These are phyloP conservation scores for Calyptomena viridis DNA, from an alignment of 2,113 vertebrate genomes.

Conservation along the genomic window DNA sequence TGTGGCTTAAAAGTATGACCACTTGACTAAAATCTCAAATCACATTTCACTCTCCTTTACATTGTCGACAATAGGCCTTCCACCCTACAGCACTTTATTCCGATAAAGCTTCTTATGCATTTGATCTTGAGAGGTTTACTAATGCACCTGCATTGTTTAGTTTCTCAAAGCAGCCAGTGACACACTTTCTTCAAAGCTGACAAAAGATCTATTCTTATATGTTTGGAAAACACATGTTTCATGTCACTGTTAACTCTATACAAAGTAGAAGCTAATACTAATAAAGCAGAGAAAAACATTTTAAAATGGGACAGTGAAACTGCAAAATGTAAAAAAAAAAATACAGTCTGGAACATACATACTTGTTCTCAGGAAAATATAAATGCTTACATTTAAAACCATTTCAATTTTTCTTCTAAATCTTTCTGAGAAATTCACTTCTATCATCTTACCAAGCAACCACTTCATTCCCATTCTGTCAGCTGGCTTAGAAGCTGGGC, in stretches of 20 bases:
- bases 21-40: not conserved
- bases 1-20: not conserved
- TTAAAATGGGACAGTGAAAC: not conserved
- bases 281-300: not conserved
- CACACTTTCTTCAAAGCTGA: not conserved
- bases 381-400: not conserved
- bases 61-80: not conserved
- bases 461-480: not conserved
- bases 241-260: not conserved
- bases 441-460: not conserved
- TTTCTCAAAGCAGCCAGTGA: not conserved
- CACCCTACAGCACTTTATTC: not conserved
- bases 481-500: not conserved
- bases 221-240: not conserved
- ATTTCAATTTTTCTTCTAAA: not conserved
- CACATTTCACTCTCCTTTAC: not conserved
- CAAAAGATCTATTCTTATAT: not conserved
- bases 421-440: not conserved
- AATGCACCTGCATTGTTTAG: not conserved
- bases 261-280: not conserved
- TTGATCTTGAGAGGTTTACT: not conserved
- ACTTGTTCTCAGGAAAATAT: not conserved
- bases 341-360: not conserved
- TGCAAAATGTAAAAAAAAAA: not conserved
- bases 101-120: not conserved